Base-by-base conservation (phyloP, 2,113 vertebrate genomes). In the Telmatochromis bifrenatus region DNA sequence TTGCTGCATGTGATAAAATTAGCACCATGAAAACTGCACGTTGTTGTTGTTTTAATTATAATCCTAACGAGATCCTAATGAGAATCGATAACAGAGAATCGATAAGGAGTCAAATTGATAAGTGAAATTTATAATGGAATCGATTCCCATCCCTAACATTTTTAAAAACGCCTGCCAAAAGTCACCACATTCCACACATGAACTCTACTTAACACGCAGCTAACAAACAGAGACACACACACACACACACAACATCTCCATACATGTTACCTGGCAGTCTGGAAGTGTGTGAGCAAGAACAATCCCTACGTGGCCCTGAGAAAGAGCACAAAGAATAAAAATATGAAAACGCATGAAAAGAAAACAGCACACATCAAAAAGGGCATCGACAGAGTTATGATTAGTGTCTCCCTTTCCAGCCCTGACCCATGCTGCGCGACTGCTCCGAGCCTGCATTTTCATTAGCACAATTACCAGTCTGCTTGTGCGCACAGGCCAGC, bases 281-380 rank as follows among this genome's bases (percentile, higher is more conserved):
- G 98, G 97, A 85, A 99, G 92, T 49, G 96, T 89, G 85, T 99
- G 95, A 82, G 98, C 98, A 89, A 99, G 96, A 90, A 97, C 98
- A 92, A 99, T 99, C 85, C 98, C 98, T 62, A 99, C 97, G 12
- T 99, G 99, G 28, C 99, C 99, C 98, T 99, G 95, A 39, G 62
- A 95, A 93, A 94, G 10, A 83, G 12, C 7, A 89, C 84, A 82
- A 49, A 79, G 35, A 75, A 75, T 75, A 17, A 75, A 19, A 51
- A 79, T 83, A 77, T 81, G 9, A 82, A 73, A 83, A 82, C n/a
- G 5, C 56, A 87, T 3, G 77, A 79, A 17, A 81, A 60, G 5
- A 82, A 62, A 80, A 55, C 33, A 81, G 51, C 31, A 56, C 11
- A n/a, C 28, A 75, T 82, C 10, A 93, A 79, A 79, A 23, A 88